Percentiles rank a stretch among this genome's conserved stretches.
These are phyloP conservation scores for Ceraclea dissimilis DNA, from an alignment of 2,888 invertebrate genomes.

Conservation along the genomic window DNA sequence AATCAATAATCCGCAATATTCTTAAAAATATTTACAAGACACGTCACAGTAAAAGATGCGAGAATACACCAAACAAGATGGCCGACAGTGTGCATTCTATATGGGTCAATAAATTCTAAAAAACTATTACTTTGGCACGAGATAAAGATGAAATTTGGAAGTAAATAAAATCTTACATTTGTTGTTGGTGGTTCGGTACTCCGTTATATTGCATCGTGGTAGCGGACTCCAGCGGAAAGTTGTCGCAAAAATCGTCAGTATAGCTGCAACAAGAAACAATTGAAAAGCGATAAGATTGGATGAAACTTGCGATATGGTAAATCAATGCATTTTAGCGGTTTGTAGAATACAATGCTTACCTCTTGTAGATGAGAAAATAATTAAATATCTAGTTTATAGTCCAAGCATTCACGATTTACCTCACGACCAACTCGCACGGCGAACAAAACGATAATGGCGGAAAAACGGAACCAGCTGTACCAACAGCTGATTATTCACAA, in stretches of 20 bases:
- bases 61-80: constrained; percentile 41
- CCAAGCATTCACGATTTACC: constrained; percentile 21
- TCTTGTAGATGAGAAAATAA: constrained; percentile 45
- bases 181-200: constrained; percentile 44
- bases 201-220: constrained; percentile 48
- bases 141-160: constrained; percentile 1
- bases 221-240: constrained; percentile 23
- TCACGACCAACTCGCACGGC: constrained; percentile 22
- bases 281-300: background rate
- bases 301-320: background rate
- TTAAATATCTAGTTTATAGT: constrained; percentile 31
- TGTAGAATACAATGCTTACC: constrained; percentile 33
- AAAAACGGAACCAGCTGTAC: constrained; percentile 17
- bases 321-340: background rate
- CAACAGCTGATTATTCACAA: constrained; percentile 5
- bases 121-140: background rate
- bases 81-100: constrained; percentile 32
- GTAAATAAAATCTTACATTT: constrained; percentile 37
- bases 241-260: background rate
- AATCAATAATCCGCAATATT: too few species aligned
- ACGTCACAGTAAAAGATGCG: constrained; percentile 15
- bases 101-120: constrained; percentile 4
- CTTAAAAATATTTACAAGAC: constrained; percentile 5
- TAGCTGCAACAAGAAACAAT: constrained; percentile 9
- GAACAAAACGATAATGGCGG: constrained; percentile 26